phyloP scores from a whole-genome alignment of 2,113 vertebrate species.

The Cathartes aura region DNA sequence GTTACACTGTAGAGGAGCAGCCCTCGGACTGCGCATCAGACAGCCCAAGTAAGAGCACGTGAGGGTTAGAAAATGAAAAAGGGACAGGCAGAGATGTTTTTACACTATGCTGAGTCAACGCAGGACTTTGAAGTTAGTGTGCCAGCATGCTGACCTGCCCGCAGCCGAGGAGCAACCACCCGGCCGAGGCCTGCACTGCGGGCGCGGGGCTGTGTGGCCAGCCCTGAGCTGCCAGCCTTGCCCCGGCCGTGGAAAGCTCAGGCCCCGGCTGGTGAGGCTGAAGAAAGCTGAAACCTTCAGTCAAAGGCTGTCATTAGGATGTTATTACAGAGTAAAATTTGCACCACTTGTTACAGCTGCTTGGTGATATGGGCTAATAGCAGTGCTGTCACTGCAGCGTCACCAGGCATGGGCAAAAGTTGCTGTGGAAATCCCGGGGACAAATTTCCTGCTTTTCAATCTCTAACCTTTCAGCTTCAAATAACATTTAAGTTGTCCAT shows the following conservation, averaged over 20 bases:
- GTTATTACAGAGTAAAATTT: background rate
- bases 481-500: background rate
- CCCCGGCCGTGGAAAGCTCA: background rate
- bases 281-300: background rate
- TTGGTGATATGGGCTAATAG: background rate
- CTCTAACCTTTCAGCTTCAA: background rate
- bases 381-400: background rate
- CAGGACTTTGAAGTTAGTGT: background rate
- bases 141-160: background rate
- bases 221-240: background rate
- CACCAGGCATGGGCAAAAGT: background rate
- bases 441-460: background rate
- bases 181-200: accelerated
- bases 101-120: background rate
- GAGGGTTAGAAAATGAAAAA: background rate
- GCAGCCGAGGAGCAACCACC: accelerated
- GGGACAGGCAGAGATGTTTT: background rate
- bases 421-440: background rate
- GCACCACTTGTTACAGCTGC: background rate
- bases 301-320: background rate
- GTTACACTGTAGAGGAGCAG: background rate
- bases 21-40: background rate
- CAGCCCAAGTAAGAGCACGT: background rate
- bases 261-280: background rate
- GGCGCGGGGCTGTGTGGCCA: accelerated